Evolutionary conservation across 1,140 invertebrate genomes (phyloP).

Genomic region (Riptortus pedestris): DNA sequence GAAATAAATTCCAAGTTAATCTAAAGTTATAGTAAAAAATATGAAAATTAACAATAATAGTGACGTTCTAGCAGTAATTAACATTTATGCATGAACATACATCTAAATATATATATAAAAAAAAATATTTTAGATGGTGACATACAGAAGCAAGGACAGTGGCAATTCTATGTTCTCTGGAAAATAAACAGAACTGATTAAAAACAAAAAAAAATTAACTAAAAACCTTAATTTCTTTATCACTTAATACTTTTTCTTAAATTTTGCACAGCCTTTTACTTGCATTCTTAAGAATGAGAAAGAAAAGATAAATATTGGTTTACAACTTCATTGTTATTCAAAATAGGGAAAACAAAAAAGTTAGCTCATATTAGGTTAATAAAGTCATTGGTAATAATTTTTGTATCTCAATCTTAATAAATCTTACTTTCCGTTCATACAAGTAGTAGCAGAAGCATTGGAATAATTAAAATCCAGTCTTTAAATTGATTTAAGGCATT

Average conservation of each 20-base stretch:
- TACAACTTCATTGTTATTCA: too few species aligned
- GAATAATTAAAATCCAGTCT: conserved; percentile 23
- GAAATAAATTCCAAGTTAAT: conserved; percentile 1
- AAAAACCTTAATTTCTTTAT: background rate
- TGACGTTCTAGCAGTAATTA: background rate
- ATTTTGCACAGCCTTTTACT: background rate
- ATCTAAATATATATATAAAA: background rate
- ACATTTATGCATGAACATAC: background rate
- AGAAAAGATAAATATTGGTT: too few species aligned
- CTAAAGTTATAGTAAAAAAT: background rate
- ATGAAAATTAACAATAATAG: conserved; percentile 7
- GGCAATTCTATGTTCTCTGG: conserved; percentile 7
- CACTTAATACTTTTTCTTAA: background rate
- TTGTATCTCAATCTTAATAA: too few species aligned
- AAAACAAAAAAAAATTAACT: background rate
- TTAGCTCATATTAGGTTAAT: too few species aligned
- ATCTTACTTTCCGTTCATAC: too few species aligned
- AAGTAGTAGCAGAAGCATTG: conserved; percentile 14
- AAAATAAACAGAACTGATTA: background rate
- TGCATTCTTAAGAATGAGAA: too few species aligned
- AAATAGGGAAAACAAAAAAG: too few species aligned
- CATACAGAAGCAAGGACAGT: background rate
- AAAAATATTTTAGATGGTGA: background rate
- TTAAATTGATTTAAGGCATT: conserved; percentile 21
- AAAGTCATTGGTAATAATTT: too few species aligned